Evolutionary conservation across 2,888 invertebrate species (phyloP).

Genomic region (Tetragnatha montana): DNA sequence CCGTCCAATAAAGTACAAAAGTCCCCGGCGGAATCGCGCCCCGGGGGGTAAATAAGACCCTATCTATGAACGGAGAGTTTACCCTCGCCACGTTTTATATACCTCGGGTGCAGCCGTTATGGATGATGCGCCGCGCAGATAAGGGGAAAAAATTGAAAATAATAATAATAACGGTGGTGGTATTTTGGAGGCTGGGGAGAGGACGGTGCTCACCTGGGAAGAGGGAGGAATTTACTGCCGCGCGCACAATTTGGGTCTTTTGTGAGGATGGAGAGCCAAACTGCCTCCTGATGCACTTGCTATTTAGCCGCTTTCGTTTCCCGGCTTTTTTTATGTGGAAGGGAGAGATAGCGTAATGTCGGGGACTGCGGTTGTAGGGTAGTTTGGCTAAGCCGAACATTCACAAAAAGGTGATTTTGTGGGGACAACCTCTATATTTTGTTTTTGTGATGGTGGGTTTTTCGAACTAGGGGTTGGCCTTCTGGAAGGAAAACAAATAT

Average conservation of each 20-base stretch:
- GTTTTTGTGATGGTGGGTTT: too few relatives aligned
- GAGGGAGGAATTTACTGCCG: constrained; percentile 57
- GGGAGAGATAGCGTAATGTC: constrained; percentile 43
- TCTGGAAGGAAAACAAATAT: too few relatives aligned
- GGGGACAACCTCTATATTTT: too few relatives aligned
- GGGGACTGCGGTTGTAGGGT: background rate
- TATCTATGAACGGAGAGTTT: constrained; percentile 43
- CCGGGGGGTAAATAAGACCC: constrained; percentile 51
- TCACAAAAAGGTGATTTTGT: too few relatives aligned
- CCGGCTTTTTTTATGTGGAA: background rate
- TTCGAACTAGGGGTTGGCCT: too few relatives aligned
- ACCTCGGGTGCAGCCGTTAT: constrained; percentile 57
- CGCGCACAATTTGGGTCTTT: constrained; percentile 63
- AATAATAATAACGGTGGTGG: constrained; percentile 13
- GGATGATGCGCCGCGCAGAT: constrained; percentile 58
- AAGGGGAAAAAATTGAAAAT: constrained; percentile 40
- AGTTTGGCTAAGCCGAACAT: background rate
- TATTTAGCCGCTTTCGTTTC: constrained; percentile 38
- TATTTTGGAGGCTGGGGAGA: constrained; percentile 12
- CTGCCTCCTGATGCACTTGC: constrained; percentile 23
- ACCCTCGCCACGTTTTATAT: constrained; percentile 28
- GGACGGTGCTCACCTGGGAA: constrained; percentile 34
- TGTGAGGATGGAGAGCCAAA: constrained; percentile 18
- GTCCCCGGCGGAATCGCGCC: constrained; percentile 45
- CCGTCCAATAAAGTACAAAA: constrained; percentile 68